Percentiles rank a stretch among this genome's conserved stretches.
These are phyloP conservation scores for Sebastes vulpes DNA, from an alignment of 2,797 vertebrate species.

Conservation along the genomic window DNA sequence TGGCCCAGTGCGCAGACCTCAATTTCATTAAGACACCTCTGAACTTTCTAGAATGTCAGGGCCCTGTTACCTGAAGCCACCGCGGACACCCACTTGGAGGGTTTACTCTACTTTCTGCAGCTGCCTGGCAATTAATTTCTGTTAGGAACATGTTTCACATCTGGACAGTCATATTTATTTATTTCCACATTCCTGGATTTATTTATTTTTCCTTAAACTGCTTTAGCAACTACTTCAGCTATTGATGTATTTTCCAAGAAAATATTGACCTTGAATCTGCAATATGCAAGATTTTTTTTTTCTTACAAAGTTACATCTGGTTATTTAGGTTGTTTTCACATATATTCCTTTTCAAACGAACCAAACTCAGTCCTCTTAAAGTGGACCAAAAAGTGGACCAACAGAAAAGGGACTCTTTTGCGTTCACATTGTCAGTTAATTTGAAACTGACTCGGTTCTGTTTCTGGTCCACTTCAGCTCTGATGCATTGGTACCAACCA, in stretches of 20 bases:
- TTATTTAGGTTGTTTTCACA: background rate
- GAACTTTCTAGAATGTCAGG: slow-evolving; percentile 76
- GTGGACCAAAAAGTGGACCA: too few relatives aligned
- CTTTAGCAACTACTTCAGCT: background rate
- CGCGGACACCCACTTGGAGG: background rate
- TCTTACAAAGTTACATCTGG: background rate
- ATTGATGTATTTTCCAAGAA: background rate
- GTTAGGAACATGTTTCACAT: slow-evolving; percentile 27
- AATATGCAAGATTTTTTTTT: background rate
- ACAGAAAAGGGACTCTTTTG: too few relatives aligned
- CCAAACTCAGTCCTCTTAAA: too few relatives aligned
- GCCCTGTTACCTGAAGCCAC: slow-evolving; percentile 58
- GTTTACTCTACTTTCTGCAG: slow-evolving; percentile 31
- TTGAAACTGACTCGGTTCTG: too few relatives aligned
- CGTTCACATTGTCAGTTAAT: too few relatives aligned
- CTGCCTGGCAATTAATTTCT: slow-evolving; percentile 36
- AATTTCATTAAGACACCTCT: slow-evolving; percentile 74
- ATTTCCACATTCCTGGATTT: background rate
- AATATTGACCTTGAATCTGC: background rate
- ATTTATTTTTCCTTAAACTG: background rate
- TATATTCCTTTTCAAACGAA: too few relatives aligned
- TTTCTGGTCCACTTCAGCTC: too few relatives aligned
- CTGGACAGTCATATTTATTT: slow-evolving; percentile 12
- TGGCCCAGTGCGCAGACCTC: slow-evolving; percentile 43
- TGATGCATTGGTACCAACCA: too few relatives aligned